These are phyloP conservation scores for Sycophila texana DNA, from an alignment of 2,888 invertebrate genomes.

Conservation along the genomic window DNA sequence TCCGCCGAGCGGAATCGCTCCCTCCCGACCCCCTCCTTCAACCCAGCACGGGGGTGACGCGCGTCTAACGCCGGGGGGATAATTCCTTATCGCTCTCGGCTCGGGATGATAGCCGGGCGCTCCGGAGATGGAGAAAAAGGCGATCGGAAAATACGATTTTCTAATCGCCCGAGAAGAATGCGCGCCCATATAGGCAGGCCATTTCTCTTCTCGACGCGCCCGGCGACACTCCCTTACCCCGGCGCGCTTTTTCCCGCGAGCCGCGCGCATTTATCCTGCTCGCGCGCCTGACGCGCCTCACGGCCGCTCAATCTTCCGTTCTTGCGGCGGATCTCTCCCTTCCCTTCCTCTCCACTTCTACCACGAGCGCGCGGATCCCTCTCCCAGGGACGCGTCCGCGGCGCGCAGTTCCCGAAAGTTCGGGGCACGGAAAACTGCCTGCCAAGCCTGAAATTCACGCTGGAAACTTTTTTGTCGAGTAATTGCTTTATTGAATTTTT, in stretches of 20 bases:
- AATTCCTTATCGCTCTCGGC: slow-evolving; percentile 34
- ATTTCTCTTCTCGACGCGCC: slow-evolving; percentile 44
- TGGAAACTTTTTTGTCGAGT: too few relatives aligned
- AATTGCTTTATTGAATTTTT: too few relatives aligned
- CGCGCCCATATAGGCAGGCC: slow-evolving; percentile 35
- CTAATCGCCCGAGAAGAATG: slow-evolving; percentile 52
- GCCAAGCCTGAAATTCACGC: too few relatives aligned
- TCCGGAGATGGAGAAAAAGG: slow-evolving; percentile 12
- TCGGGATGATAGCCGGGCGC: background rate
- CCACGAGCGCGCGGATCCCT: slow-evolving; percentile 6
- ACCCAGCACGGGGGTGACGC: background rate
- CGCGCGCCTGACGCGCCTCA: slow-evolving; percentile 17
- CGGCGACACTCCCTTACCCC: slow-evolving; percentile 6
- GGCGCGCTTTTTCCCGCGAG: slow-evolving; percentile 29
- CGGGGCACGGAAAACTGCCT: too few relatives aligned
- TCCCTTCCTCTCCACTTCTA: background rate
- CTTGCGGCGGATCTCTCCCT: background rate
- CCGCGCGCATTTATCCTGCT: slow-evolving; percentile 49
- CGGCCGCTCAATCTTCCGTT: background rate
- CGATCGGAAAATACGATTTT: slow-evolving; percentile 53
- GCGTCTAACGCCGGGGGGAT: background rate
- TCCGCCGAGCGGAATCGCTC: background rate
- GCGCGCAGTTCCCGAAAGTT: background rate
- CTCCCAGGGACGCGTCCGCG: background rate
- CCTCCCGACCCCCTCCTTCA: background rate